Percentiles rank a stretch among this genome's conserved stretches.
phyloP scores from a whole-genome alignment of 2,888 invertebrate genomes.

The Ametastegia equiseti region DNA sequence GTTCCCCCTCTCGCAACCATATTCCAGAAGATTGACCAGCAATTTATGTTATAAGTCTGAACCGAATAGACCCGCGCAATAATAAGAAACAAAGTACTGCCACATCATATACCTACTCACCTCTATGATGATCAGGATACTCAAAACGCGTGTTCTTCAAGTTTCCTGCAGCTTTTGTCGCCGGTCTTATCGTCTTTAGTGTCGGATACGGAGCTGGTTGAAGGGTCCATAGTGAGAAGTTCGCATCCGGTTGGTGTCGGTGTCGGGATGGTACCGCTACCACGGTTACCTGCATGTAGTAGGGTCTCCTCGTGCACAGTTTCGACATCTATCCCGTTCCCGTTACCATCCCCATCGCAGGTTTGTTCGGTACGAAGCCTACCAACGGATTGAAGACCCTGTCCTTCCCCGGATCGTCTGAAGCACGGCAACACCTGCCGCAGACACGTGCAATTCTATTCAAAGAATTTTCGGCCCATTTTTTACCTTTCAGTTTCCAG shows the following conservation, averaged over 20 bases:
- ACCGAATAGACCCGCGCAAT: not conserved
- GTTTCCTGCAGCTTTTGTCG: not conserved
- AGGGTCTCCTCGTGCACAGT: slow-evolving; percentile 10
- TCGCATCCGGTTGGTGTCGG: slow-evolving; percentile 63
- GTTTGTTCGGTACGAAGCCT: slow-evolving; percentile 32
- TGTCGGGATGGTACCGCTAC: slow-evolving; percentile 52
- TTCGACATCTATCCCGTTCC: slow-evolving; percentile 45
- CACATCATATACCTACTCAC: not conserved
- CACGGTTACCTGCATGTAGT: not conserved
- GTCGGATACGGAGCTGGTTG: slow-evolving; percentile 47
- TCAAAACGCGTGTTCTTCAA: slow-evolving; percentile 10
- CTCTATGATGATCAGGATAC: not conserved
- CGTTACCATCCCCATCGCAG: slow-evolving; percentile 35
- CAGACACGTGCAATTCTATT: slow-evolving; percentile 40
- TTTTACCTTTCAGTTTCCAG: not conserved
- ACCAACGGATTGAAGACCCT: slow-evolving; percentile 3
- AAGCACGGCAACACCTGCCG: slow-evolving; percentile 67
- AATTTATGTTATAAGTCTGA: no score
- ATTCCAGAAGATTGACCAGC: no score
- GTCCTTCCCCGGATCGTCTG: slow-evolving; percentile 46
- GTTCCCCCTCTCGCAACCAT: no score
- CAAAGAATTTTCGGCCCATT: slow-evolving; percentile 75
- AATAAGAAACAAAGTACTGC: not conserved
- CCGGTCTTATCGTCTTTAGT: not conserved
- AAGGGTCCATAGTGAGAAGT: slow-evolving; percentile 67